Evolutionary conservation across 2,113 vertebrate genomes (phyloP).

Genomic region (Sinosuthora webbiana): DNA sequence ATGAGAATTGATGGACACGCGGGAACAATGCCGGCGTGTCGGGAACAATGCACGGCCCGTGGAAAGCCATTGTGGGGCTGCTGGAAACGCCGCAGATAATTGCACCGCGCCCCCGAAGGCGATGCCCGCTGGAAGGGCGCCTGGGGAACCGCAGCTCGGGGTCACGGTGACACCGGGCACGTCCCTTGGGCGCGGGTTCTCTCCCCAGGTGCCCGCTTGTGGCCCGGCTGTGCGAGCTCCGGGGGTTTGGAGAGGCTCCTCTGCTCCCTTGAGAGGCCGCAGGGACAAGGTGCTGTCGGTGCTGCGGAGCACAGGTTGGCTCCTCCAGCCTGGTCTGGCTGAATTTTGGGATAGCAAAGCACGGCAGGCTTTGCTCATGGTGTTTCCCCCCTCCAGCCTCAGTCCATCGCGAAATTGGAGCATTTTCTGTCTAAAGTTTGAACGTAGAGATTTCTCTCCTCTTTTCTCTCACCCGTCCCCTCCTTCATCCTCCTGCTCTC

Average conservation of each 20-base stretch:
- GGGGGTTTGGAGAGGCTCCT: neutral
- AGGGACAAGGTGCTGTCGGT: neutral
- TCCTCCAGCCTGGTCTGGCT: neutral
- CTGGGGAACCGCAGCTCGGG: neutral
- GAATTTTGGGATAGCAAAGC: neutral
- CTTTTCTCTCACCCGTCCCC: neutral
- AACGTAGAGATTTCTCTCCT: neutral
- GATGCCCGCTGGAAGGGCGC: slow-evolving; percentile 23
- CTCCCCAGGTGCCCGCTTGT: neutral
- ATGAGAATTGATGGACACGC: slow-evolving; percentile 65
- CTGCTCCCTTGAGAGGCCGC: neutral
- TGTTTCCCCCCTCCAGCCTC: neutral
- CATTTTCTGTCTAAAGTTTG: neutral
- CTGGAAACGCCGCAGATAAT: slow-evolving; percentile 50
- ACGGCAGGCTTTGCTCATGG: neutral
- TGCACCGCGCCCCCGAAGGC: neutral
- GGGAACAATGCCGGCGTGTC: slow-evolving; percentile 55
- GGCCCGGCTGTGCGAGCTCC: neutral
- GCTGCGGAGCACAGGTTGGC: neutral
- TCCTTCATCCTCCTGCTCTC: neutral
- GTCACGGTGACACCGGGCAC: slow-evolving; percentile 39
- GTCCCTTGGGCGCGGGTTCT: neutral
- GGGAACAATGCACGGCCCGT: slow-evolving; percentile 46
- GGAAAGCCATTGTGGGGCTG: slow-evolving; percentile 57
- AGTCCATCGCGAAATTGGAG: rapidly evolving